Evolutionary conservation across 2,888 invertebrate genomes (phyloP).

Genomic region (Diplolepis rosae): DNA sequence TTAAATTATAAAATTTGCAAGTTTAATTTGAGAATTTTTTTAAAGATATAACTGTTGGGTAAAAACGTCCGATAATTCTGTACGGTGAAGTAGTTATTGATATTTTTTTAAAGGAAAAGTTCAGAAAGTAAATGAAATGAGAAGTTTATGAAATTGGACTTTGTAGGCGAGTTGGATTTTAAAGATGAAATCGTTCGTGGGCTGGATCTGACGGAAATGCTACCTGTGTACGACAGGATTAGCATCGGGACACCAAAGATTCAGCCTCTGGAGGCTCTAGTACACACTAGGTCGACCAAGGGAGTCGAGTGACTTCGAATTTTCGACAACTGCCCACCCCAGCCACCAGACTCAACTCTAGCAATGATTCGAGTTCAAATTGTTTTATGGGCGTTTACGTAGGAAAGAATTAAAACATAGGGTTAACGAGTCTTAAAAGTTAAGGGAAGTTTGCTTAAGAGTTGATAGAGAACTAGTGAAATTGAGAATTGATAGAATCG

Average conservation of each 20-base stretch:
- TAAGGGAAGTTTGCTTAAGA: neutral
- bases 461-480: neutral
- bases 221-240: slow-evolving; percentile 56
- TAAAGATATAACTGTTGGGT: no score
- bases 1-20: no score
- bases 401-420: neutral
- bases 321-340: slow-evolving; percentile 36
- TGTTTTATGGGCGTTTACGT: no score
- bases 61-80: no score
- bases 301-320: neutral
- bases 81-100: neutral
- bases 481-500: neutral
- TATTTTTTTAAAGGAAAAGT: no score
- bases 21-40: no score
- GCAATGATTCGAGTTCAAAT: neutral
- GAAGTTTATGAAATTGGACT: neutral
- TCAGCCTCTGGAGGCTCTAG: slow-evolving; percentile 65
- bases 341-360: slow-evolving; percentile 7
- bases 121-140: no score
- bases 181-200: slow-evolving; percentile 32
- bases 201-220: slow-evolving; percentile 39
- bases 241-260: slow-evolving; percentile 56
- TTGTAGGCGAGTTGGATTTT: slow-evolving; percentile 27
- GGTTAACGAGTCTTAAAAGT: neutral
- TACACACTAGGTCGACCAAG: slow-evolving; percentile 52